phyloP scores from a whole-genome alignment of 2,797 vertebrate species.

The Remorina albescens region DNA sequence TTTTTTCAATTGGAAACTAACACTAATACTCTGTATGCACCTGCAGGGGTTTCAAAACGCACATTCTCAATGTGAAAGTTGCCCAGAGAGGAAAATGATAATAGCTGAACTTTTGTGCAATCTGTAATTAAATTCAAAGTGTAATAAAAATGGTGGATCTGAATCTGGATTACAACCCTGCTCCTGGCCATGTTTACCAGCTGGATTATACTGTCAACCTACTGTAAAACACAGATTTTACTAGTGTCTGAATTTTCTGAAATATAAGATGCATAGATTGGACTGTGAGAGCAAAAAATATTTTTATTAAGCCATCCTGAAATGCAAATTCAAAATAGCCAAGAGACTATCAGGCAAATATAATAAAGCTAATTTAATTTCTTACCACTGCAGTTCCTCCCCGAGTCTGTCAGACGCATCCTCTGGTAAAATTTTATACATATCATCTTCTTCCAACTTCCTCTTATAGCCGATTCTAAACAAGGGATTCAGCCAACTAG shows the following conservation, averaged over 20 bases:
- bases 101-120: neutral
- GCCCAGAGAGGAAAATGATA: slow-evolving; percentile 1
- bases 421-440: slow-evolving; percentile 92
- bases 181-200: neutral
- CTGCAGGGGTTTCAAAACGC: neutral
- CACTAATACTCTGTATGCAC: neutral
- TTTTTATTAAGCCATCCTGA: too few relatives aligned
- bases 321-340: neutral
- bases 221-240: neutral
- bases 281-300: neutral
- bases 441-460: slow-evolving; percentile 94
- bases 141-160: neutral
- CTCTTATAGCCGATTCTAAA: slow-evolving; percentile 91
- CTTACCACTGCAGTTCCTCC: slow-evolving; percentile 91
- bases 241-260: neutral
- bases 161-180: neutral
- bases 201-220: neutral
- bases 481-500: slow-evolving; percentile 95
- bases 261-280: neutral
- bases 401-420: slow-evolving; percentile 91
- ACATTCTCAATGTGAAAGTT: neutral
- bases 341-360: neutral
- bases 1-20: neutral
- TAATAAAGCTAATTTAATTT: neutral
- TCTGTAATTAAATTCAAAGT: neutral